Evolutionary conservation across 2,113 vertebrate genomes (phyloP), one percentile per base, ranked within the genome.

Genomic region (Jacana jacana): DNA sequence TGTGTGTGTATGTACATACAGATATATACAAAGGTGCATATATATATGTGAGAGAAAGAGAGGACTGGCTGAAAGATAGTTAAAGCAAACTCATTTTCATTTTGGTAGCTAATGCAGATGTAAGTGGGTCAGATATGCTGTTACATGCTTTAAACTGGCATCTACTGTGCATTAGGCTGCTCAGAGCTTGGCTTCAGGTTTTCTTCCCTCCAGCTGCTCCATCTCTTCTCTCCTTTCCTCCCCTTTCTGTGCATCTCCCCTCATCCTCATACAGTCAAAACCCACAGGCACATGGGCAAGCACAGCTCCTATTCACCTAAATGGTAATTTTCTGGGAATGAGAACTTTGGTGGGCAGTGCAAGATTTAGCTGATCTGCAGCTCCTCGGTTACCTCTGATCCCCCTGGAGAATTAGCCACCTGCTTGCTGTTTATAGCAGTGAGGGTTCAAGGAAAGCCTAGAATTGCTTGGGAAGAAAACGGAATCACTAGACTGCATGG

Each of bases 61-160:
- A 83, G 33, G 83, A 81, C 4, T 27, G 81, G 40, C 30, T 57
- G 48, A 83, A 86, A 51, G 60, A n/a, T 69, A 63, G 78, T 91
- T 84, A 55, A 85, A 16, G 40, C 35, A 79, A 73, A 27, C 70
- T 13, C 44, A 55, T 94, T 94, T 94, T 94, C n/a, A 72, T 80
- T 49, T 69, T 46, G 57, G 44, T 87, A 79, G 40, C 61, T 81
- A 86, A 86, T 39, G 86, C 57, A 88, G 61, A 90, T 86, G 39
- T 87, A 96, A 93, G 73, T 92, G 86, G 93, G 95, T 96, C 77
- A 95, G 72, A 94, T 61, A 49, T 7, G 13, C 60, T 65, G 24
- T 85, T 90, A 69, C 19, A 13, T 65, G 65, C 51, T 86, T 61
- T 88, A 86, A 91, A 75, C 30, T 83, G 79, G 68, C 60, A 75